Conservation (phyloP, 2,888 invertebrate genomes). For the Callyntrura sp. region DNA sequence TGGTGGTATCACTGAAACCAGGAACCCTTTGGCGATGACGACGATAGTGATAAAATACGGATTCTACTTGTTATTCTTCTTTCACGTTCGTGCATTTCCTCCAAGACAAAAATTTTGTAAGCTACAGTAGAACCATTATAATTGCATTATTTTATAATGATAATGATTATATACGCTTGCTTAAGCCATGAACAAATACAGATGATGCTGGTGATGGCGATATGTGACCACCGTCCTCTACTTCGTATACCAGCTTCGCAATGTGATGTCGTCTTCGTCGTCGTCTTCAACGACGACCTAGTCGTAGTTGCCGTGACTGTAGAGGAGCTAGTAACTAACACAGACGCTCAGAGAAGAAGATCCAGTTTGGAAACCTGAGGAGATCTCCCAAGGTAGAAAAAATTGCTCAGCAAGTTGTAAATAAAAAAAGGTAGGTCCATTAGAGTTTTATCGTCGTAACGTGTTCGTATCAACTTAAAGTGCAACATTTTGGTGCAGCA, state of each 20-base stretch:
- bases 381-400: constrained; percentile 42
- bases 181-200: constrained; percentile 54
- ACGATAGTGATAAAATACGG: constrained; percentile 10
- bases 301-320: too few species aligned
- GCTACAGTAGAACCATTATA: constrained; percentile 29
- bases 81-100: constrained; percentile 59
- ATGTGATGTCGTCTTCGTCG: constrained; percentile 18
- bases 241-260: neutral
- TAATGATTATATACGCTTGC: neutral
- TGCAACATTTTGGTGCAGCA: constrained; percentile 23
- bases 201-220: too few species aligned
- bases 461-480: constrained; percentile 6
- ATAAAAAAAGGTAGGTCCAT: neutral
- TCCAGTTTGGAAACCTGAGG: constrained; percentile 74
- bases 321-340: neutral
- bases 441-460: neutral
- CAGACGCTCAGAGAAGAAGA: constrained; percentile 48
- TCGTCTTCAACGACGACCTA: too few species aligned
- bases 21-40: constrained; percentile 57
- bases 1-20: neutral
- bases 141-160: constrained; percentile 38
- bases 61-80: constrained; percentile 33
- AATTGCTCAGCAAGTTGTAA: constrained; percentile 28
- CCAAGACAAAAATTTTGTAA: constrained; percentile 18
- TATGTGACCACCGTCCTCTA: constrained; percentile 4